Evolutionary conservation across 2,888 invertebrate species (phyloP).

Genomic region (Neocrepidodera transversa): DNA sequence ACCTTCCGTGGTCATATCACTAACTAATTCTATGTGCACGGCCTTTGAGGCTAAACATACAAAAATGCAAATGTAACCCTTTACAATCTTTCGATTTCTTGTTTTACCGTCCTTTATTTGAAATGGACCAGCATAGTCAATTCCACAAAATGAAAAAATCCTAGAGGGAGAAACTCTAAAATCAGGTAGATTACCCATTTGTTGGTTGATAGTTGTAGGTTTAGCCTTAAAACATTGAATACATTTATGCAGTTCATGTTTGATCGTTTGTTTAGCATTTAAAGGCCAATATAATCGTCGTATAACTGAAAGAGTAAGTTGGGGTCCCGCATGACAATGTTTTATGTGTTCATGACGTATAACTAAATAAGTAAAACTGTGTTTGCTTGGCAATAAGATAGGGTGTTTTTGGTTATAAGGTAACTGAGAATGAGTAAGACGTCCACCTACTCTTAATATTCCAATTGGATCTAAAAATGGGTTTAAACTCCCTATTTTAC

Average conservation of each 20-base stretch:
- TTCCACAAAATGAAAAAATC: constrained; percentile 35
- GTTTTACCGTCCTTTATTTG: constrained; percentile 35
- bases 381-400: constrained; percentile 9
- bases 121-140: constrained; percentile 42
- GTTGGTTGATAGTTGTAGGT: constrained; percentile 26
- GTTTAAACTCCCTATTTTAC: no score
- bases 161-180: constrained; percentile 25
- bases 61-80: constrained; percentile 38
- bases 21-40: constrained; percentile 26
- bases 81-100: constrained; percentile 32
- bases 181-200: constrained; percentile 48
- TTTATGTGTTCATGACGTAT: constrained; percentile 34
- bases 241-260: constrained; percentile 26
- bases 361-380: constrained; percentile 27
- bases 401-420: constrained; percentile 15
- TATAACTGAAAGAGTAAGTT: constrained; percentile 25
- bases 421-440: constrained; percentile 10
- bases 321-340: constrained; percentile 37
- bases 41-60: constrained; percentile 3
- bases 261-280: constrained; percentile 22
- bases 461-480: constrained; percentile 19
- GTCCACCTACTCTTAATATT: constrained; percentile 23
- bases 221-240: constrained; percentile 34
- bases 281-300: constrained; percentile 35
- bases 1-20: constrained; percentile 7